phyloP scores from a whole-genome alignment of 2,888 invertebrate species.

The Cataglyphis cursor region DNA sequence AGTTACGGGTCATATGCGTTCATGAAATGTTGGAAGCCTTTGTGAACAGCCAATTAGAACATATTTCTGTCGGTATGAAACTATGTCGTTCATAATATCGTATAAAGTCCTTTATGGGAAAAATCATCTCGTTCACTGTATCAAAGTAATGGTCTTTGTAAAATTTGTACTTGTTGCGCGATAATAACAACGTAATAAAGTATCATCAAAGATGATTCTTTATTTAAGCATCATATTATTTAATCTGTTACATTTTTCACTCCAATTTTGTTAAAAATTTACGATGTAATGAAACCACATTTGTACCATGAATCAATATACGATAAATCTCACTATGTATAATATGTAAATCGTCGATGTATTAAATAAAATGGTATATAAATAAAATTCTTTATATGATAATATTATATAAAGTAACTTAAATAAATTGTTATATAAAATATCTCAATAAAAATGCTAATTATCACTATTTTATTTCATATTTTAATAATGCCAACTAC shows the following conservation, averaged over 20 bases:
- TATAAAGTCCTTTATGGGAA: not conserved
- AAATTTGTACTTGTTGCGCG: not conserved
- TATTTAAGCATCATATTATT: not conserved
- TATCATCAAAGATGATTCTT: not conserved
- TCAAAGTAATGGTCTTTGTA: not conserved
- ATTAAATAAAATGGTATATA: not conserved
- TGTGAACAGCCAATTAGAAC: slow-evolving; percentile 20
- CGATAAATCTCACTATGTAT: not conserved
- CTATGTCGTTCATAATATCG: not conserved
- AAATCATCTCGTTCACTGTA: not conserved
- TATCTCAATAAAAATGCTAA: not conserved
- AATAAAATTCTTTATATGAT: not conserved
- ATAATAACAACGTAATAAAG: not conserved
- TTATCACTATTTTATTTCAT: slow-evolving; percentile 16
- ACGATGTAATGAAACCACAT: not conserved
- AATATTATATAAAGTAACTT: not conserved
- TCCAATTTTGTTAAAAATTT: not conserved
- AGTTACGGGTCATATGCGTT: not conserved
- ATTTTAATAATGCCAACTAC: slow-evolving; percentile 11
- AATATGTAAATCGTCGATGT: not conserved
- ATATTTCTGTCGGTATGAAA: slow-evolving; percentile 18
- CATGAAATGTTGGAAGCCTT: not conserved
- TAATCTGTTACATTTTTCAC: not conserved
- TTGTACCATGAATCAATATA: not conserved
- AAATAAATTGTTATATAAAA: not conserved